These are phyloP conservation scores for Columba guinea DNA, from an alignment of 2,797 vertebrate genomes.

Conservation along the genomic window DNA sequence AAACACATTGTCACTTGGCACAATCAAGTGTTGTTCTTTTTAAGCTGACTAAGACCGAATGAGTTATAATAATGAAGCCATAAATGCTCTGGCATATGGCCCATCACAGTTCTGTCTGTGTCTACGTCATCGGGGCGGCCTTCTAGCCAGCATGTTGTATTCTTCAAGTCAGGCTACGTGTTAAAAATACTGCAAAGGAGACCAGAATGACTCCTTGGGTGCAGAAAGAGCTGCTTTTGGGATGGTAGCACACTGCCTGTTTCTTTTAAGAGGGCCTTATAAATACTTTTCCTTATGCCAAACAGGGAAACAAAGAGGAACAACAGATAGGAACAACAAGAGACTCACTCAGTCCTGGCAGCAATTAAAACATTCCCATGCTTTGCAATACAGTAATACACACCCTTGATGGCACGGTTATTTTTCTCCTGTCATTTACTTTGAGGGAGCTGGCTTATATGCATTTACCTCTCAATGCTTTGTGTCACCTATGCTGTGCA, in stretches of 20 bases:
- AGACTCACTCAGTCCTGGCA: not conserved
- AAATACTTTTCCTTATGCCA: not conserved
- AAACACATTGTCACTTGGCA: not conserved
- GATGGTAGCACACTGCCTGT: not conserved
- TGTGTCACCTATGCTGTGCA: not conserved
- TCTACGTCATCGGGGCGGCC: not conserved
- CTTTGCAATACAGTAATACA: not conserved
- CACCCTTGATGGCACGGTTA: not conserved
- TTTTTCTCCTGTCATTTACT: not conserved
- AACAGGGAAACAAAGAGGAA: not conserved
- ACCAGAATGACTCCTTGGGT: not conserved
- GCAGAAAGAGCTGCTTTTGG: not conserved
- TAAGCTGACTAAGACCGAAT: not conserved
- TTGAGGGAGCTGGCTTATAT: not conserved
- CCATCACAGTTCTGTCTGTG: not conserved
- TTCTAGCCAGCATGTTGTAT: rapidly evolving
- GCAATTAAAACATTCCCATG: not conserved
- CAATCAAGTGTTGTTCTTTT: not conserved
- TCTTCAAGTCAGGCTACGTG: not conserved
- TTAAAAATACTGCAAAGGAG: not conserved
- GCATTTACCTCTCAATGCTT: not conserved
- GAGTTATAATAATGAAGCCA: not conserved
- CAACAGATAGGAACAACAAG: not conserved
- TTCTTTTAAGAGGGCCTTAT: not conserved
- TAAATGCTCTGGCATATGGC: rapidly evolving